phyloP scores from a whole-genome alignment of 1,140 invertebrate genomes.

The Drosophila rufa region DNA sequence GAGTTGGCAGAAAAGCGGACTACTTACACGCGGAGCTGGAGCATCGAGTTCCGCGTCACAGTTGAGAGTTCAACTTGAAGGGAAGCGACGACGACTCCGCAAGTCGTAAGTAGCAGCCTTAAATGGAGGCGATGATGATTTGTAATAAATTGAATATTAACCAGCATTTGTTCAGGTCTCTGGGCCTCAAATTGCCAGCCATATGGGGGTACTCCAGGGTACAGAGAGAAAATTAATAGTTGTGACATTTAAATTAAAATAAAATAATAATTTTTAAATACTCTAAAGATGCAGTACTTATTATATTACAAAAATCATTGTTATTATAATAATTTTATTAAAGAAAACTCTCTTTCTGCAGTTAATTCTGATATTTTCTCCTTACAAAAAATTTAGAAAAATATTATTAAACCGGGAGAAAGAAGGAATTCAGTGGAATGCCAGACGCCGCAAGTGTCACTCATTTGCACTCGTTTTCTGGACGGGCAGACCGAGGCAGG shows the following conservation, averaged over 20 bases:
- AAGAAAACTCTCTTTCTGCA: background rate
- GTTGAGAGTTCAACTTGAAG: constrained; percentile 76
- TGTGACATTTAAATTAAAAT: background rate
- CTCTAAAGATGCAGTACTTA: background rate
- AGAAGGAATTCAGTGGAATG: constrained; percentile 6
- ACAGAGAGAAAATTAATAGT: constrained; percentile 7
- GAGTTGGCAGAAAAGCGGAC: constrained; percentile 60
- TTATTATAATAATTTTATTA: background rate
- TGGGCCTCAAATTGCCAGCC: constrained; percentile 64
- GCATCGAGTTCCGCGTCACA: constrained; percentile 70
- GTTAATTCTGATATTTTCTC: background rate
- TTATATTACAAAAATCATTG: background rate
- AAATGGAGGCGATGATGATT: constrained; percentile 68
- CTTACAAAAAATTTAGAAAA: background rate
- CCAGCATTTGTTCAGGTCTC: constrained; percentile 59
- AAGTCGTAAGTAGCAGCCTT: constrained; percentile 63
- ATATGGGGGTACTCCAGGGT: constrained; percentile 12
- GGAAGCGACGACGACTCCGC: constrained; percentile 39
- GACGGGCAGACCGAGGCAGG: background rate
- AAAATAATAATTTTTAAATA: background rate
- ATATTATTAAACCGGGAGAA: constrained; percentile 11
- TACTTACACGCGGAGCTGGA: constrained; percentile 40
- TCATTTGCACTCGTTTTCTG: constrained; percentile 56
- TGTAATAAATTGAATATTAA: constrained; percentile 82
- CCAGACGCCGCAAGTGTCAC: constrained; percentile 61